Percentiles rank a stretch among this genome's conserved stretches.
phyloP scores from a whole-genome alignment of 2,797 vertebrate species.

The Garrulus glandarius region DNA sequence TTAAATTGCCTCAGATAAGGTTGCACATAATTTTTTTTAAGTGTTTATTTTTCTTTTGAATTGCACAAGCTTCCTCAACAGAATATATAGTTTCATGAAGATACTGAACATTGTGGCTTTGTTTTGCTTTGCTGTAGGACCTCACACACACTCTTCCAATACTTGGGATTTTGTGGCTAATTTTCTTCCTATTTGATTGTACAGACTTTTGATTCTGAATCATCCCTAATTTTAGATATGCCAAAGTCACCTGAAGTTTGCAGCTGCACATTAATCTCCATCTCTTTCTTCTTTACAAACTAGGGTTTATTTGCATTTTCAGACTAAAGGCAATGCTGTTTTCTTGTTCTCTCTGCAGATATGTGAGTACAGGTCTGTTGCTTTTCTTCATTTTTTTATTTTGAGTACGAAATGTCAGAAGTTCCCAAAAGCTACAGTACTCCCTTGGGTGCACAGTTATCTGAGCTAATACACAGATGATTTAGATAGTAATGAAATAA shows the following conservation, averaged over 20 bases:
- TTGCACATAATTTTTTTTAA: background rate
- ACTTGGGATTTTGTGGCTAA: background rate
- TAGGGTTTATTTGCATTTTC: conserved; percentile 17
- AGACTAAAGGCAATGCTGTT: background rate
- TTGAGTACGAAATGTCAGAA: background rate
- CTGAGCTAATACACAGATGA: conserved; percentile 58
- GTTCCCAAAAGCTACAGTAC: conserved; percentile 31
- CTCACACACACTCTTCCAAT: background rate
- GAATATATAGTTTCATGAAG: background rate
- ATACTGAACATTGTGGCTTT: background rate
- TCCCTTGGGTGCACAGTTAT: conserved; percentile 59
- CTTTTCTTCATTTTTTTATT: background rate
- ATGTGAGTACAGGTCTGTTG: background rate
- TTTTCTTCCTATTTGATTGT: background rate
- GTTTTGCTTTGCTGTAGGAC: background rate
- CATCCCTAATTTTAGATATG: background rate
- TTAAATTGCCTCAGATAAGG: background rate
- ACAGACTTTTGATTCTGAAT: background rate
- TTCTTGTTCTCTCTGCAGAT: background rate
- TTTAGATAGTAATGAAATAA: conserved; percentile 69
- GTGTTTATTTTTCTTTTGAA: background rate
- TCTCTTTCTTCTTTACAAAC: background rate
- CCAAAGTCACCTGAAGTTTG: background rate
- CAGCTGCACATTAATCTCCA: background rate
- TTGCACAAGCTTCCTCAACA: background rate